phyloP scores from a whole-genome alignment of 2,797 vertebrate species.

The Danio albolineatus region DNA sequence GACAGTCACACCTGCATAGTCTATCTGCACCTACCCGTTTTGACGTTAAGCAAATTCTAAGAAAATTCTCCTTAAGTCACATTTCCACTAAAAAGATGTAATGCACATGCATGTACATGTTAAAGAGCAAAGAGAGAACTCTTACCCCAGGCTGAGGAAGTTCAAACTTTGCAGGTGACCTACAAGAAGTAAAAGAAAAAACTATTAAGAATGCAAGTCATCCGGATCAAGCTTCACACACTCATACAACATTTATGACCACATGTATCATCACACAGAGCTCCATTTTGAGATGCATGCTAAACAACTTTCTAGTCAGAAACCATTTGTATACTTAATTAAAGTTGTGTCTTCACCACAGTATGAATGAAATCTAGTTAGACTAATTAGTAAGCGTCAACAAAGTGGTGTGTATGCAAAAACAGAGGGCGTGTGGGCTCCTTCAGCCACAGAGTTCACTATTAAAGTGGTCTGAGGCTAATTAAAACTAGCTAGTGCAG shows the following conservation, averaged over 20 bases:
- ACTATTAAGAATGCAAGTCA: background rate
- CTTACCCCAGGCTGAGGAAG: constrained; percentile 84
- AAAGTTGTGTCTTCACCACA: background rate
- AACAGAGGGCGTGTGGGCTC: background rate
- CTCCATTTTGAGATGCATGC: background rate
- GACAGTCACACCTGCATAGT: background rate
- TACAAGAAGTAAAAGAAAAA: constrained; percentile 70
- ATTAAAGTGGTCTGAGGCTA: background rate
- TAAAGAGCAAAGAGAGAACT: constrained; percentile 49
- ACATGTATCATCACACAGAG: background rate
- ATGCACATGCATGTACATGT: constrained; percentile 38
- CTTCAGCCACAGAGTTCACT: background rate
- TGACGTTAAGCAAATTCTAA: background rate
- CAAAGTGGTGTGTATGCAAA: constrained; percentile 11
- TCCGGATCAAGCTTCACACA: background rate
- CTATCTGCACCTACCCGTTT: background rate
- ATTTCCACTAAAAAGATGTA: background rate
- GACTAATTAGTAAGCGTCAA: background rate
- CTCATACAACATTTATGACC: background rate
- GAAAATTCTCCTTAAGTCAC: background rate
- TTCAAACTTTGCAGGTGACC: constrained; percentile 86
- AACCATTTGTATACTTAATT: background rate
- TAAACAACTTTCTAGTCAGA: background rate
- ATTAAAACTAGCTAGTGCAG: constrained; percentile 3
- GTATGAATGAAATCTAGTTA: background rate